A percentile compares a stretch with the other conserved stretches of the same genome.
Conservation (phyloP, 2,888 invertebrate species). For the Acanthosoma haemorrhoidale region DNA sequence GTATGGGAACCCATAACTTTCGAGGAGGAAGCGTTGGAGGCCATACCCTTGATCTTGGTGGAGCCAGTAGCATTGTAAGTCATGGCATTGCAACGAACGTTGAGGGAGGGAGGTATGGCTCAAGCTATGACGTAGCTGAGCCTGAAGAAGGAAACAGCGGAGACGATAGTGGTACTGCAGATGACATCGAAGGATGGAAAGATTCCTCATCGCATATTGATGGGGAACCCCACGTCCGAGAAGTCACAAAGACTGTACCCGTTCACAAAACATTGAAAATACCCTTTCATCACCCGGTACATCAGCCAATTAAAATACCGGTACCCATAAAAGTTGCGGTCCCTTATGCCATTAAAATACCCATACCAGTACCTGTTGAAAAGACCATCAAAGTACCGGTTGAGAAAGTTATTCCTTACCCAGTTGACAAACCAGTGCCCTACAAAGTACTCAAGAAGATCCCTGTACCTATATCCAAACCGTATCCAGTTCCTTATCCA, state of each 20-base stretch:
- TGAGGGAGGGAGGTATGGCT: background rate
- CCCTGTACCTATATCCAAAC: conserved; percentile 41
- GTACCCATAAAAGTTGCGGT: conserved; percentile 40
- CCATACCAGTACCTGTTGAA: conserved; percentile 42
- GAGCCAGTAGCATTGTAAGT: background rate
- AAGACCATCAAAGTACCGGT: conserved; percentile 42
- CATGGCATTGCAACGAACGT: background rate
- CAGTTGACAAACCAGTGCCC: conserved; percentile 41
- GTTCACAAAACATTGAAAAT: conserved; percentile 35
- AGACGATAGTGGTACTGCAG: background rate
- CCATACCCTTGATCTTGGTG: background rate
- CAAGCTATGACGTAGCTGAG: background rate
- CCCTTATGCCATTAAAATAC: conserved; percentile 40
- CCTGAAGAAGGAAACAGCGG: background rate
- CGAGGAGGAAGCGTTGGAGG: background rate
- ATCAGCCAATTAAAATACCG: conserved; percentile 39
- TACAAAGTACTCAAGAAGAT: conserved; percentile 42
- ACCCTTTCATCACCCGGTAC: conserved; percentile 35
- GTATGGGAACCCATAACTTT: too few species aligned
- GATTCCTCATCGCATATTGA: background rate
- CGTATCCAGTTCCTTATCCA: conserved; percentile 42
- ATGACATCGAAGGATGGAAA: background rate
- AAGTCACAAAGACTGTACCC: conserved; percentile 34
- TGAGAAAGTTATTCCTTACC: conserved; percentile 43
- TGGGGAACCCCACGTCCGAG: conserved; percentile 28